Evolutionary conservation across 2,113 vertebrate species (phyloP), one percentile per base, ranked within the genome.

Genomic region (Myiozetetes cayanensis): DNA sequence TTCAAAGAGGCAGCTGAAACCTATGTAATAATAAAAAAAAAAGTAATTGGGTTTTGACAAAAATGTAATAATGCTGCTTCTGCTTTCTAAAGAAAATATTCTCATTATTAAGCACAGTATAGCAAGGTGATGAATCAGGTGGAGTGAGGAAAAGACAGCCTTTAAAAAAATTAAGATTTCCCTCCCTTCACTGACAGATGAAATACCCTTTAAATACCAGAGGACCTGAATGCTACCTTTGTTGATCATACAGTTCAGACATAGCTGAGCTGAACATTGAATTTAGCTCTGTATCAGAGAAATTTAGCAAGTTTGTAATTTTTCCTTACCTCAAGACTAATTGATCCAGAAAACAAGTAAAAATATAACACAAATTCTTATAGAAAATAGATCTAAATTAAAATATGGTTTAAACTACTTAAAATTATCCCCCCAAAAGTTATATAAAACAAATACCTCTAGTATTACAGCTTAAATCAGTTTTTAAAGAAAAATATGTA

Each of bases 1-100:
- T 84, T 80, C 55, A 96, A 93, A 75, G 4, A 35, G 43, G 15
- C 23, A 90, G 47, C 55, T 78, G 72, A 91, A 91, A 12, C 13
- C 22, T 67, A 8, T 46, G 46, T 14, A 73, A 47, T 14, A 66
- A 30, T 21, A 73, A 63, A 49, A 46, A 46, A 78, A 87, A 78
- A 65, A 63, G 6, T 19, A 16, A 76, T 2, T 39, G 8, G 2
- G 1, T 63, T 93, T 80, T 88, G 23, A 30, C 0, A 3, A 87
- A 91, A 80, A 92, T 85, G 59, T 2, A 78, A 33, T 41, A 61
- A 59, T 17, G 3, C 8, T 77, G 6, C 20, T 90, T 10, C 19
- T 88, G 14, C 27, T 93, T 96, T 93, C 68, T 86, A 74, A 85
- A 85, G 67, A 90, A 85, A 83, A 88, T 20, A 59, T 20, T 67